Evolutionary conservation across 2,113 vertebrate genomes (phyloP), one percentile per base, ranked within the genome.

Genomic region (Eulemur rufifrons): DNA sequence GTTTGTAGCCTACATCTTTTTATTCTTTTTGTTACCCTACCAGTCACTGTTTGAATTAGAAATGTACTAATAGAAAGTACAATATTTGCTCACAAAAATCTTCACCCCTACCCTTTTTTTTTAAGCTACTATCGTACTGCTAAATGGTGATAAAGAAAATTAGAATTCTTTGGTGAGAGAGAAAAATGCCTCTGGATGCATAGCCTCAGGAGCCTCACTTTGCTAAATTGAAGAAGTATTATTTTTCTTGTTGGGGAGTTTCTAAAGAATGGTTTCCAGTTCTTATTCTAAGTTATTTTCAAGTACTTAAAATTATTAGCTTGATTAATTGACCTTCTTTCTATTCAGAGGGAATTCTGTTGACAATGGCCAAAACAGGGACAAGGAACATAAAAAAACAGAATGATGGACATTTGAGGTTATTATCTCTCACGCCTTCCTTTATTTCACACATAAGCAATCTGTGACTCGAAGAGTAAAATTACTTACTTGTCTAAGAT

Each of bases 81-180:
- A 87, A 4, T 77, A 68, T 97, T 96, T 95, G 63, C 77, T 96
- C 74, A 91, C 52, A 96, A 90, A 47, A 86, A 69, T 87, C 20
- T 92, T 85, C 8, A 80, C 83, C 59, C 68, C 83, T 52, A 39
- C 78, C 15, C 61, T 25, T 45, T 34, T 39, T 21, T 21, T 50
- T 47, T 64, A 95, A 69, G 11, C 23, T 76, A 21, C 71, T 56
- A 32, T 50, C 20, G 85, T 50, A 61, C 6, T 89, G 56, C 29
- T 89, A 34, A 83, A 56, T 86, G 37, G 29, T 80, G 78, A 61
- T 52, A 25, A 61, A 64, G 37, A 89, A 78, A 66, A 47, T 39
- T 71, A 64, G 91, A 73, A 89, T 64, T 59, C 42, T 25, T 2
- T 39, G 15, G 4, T 13, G 32, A 92, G 66, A 54, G 25, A 54